Evolutionary conservation across 2,797 vertebrate species (phyloP), one percentile per base, ranked within the genome.

Genomic region (Hoplostethus mediterraneus): DNA sequence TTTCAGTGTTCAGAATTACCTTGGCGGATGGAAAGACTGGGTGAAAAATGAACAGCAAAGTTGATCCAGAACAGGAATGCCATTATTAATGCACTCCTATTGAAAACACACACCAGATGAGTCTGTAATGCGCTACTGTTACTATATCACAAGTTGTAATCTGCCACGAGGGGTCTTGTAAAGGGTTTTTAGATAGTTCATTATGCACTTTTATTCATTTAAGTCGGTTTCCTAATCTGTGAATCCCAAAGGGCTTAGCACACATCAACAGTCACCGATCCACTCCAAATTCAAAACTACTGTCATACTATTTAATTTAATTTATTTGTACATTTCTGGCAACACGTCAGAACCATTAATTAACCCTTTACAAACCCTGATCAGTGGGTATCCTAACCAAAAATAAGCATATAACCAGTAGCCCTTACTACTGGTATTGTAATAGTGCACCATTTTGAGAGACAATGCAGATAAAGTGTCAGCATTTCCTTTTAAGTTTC

Each of bases 21-120:
- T 92, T 4, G 97, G 97, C 60, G 98, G 98, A 90, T 97, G 96
- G 96, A 88, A 97, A 10, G 97, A 97, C 55, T 99, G 98, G 98
- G 73, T 82, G 60, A 93, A 93, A 74, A 90, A 90, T 71, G 96
- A 98, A 88, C 73, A 87, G 7, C 56, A 80, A n/a, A 81, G 80
- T 0, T 90, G 72, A 92, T 68, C 5, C n/a, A 63, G 51, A 71
- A 69, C n/a, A 17, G 1, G 17, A 54, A 45, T 17, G 25, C 10
- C 38, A 57, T 42, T 10, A 33, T 58, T 58, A 60, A 55, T 58
- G 28, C 5, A 45, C 2, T 64, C 49, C 14, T 59, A 45, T 16
- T 33, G 6, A 60, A 31, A 17, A 53, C 6, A 21, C 3, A 57
- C 3, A 0, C 0, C 0, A 63, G 16, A 51, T 77, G 21, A 47